These are phyloP conservation scores for Laticauda colubrina DNA, from an alignment of 2,113 vertebrate genomes.

Conservation along the genomic window DNA sequence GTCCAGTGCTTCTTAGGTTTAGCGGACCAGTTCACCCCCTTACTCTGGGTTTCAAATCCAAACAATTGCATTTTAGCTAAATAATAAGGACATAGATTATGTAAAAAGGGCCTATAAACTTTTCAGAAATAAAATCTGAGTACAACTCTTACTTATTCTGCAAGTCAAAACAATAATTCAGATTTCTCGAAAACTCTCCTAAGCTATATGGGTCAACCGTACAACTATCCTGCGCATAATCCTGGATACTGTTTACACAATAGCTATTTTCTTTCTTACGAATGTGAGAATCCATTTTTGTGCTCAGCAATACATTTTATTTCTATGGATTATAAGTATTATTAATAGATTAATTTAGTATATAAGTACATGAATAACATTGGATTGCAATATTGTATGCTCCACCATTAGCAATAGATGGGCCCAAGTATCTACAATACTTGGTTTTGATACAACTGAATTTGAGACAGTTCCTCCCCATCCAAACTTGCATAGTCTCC, in stretches of 20 bases:
- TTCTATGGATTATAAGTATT: background rate
- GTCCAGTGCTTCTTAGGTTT: background rate
- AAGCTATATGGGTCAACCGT: background rate
- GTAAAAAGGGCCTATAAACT: background rate
- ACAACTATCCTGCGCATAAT: background rate
- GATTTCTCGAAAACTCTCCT: background rate
- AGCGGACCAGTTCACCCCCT: background rate
- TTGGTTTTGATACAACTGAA: background rate
- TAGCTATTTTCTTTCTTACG: background rate
- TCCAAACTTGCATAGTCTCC: background rate
- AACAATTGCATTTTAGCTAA: background rate
- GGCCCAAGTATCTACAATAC: background rate
- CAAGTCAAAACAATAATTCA: background rate
- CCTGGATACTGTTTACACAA: background rate
- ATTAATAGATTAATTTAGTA: background rate
- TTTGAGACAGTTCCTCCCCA: background rate
- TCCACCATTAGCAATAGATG: background rate
- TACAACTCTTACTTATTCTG: background rate
- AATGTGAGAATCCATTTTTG: background rate
- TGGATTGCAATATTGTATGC: background rate
- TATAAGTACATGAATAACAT: background rate
- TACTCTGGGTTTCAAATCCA: background rate
- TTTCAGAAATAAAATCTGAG: background rate
- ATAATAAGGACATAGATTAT: background rate
- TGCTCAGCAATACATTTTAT: background rate